Evolutionary conservation across 2,888 invertebrate species (phyloP), one percentile per base, ranked within the genome.

Genomic region (Drosophila lacicola): DNA sequence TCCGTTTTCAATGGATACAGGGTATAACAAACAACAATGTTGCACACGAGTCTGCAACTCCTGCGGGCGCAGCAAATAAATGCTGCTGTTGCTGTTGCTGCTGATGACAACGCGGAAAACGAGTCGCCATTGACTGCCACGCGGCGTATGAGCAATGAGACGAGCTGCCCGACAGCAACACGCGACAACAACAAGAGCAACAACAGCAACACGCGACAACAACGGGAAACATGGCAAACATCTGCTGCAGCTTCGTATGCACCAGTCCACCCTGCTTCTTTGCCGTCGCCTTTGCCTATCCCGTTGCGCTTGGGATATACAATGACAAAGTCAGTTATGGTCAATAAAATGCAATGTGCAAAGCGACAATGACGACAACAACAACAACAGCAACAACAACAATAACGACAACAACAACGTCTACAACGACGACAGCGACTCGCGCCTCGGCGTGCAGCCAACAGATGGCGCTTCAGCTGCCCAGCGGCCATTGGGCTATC

Each of bases 281-380:
- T 42, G 25, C 8, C 11, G 9, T 21, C 2, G 44, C 50, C 39
- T 37, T 17, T 0, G n/a, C 17, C 21, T 33, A 6, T n/a, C 36
- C 54, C 33, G 33, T 46, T 47, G 55, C 49, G 70, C 42, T 68
- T 65, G 80, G 80, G 56, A 63, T 69, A 66, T 68, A 70, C 84
- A 60, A 74, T 79, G 87, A 85, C 85, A 85, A 85, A 85, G 85
- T 85, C 85, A 87, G 89, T 89, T 89, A 89, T 87, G 85, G 89
- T 87, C 85, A 89, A 85, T 85, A 85, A 85, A 85, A 87, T 87
- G 84, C 89, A 85, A 86, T 88, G 87, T 75, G 75, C 68, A 67
- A 78, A 74, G 80, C 83, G 83, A 74, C 74, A 81, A 70, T 70
- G 74, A 68, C 70, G 46, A 63, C 66, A 61, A 61, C 53, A 70